These are phyloP conservation scores for Rhombomys opimus DNA, from an alignment of 2,113 vertebrate species.

Conservation along the genomic window DNA sequence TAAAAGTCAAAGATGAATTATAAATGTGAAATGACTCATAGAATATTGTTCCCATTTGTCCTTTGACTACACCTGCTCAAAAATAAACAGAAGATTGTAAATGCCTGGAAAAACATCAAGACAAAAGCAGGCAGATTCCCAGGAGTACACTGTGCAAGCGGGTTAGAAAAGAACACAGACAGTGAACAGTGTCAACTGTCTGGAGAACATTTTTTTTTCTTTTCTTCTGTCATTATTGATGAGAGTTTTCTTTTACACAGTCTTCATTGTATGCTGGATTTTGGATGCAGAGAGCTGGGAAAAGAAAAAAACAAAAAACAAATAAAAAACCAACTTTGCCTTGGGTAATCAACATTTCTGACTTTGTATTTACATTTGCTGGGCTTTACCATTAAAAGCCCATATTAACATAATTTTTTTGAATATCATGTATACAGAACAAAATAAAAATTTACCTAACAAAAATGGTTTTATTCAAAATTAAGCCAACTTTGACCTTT, in stretches of 20 bases:
- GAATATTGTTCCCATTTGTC: not conserved
- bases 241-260: not conserved
- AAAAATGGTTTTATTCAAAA: too few species aligned
- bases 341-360: not conserved
- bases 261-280: not conserved
- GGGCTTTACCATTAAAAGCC: not conserved
- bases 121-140: not conserved
- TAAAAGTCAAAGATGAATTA: not conserved
- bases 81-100: not conserved
- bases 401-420: too few species aligned
- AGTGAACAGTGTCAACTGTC: not conserved
- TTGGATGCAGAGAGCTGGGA: too few species aligned
- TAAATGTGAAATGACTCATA: not conserved
- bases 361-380: not conserved
- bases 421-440: too few species aligned
- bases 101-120: not conserved
- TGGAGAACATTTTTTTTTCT: not conserved
- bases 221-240: not conserved
- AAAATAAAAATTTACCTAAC: too few species aligned
- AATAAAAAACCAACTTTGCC: too few species aligned
- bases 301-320: not conserved
- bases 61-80: not conserved
- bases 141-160: accelerated
- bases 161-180: not conserved
- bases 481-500: too few species aligned